Evolutionary conservation across 2,113 vertebrate genomes (phyloP).

Genomic region (Elephantulus edwardii): DNA sequence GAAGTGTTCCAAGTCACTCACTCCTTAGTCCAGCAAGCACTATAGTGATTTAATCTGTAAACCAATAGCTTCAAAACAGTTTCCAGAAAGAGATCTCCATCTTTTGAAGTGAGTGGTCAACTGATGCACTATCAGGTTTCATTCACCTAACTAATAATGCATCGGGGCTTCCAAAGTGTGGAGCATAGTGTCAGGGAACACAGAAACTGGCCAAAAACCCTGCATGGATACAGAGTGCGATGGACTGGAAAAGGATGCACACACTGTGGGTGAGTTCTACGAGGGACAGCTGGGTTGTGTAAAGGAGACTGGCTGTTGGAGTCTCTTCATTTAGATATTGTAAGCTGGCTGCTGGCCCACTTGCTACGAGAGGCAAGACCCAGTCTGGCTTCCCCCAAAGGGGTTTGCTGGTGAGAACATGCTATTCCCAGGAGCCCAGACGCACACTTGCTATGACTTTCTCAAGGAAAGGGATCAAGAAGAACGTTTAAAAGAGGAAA

Average conservation of each 20-base stretch:
- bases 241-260: background rate
- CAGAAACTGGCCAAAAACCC: background rate
- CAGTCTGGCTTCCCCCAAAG: background rate
- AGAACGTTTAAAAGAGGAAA: background rate
- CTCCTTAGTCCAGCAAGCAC: conserved; percentile 67
- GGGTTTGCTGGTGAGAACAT: background rate
- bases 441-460: conserved; percentile 41
- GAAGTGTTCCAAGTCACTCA: conserved; percentile 70
- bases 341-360: conserved; percentile 25
- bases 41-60: conserved; percentile 70
- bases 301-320: conserved; percentile 44
- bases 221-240: background rate
- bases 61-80: conserved; percentile 74
- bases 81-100: conserved; percentile 66
- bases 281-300: conserved; percentile 28
- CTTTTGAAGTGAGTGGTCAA: conserved; percentile 74
- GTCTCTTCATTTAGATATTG: conserved; percentile 51
- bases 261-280: background rate
- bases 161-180: background rate
- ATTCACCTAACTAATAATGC: conserved; percentile 43
- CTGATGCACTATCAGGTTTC: conserved; percentile 55
- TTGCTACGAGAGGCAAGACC: background rate
- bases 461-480: conserved; percentile 36
- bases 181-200: background rate
- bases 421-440: background rate